These are phyloP conservation scores for Girardinichthys multiradiatus DNA, from an alignment of 2,113 vertebrate genomes.

Conservation along the genomic window DNA sequence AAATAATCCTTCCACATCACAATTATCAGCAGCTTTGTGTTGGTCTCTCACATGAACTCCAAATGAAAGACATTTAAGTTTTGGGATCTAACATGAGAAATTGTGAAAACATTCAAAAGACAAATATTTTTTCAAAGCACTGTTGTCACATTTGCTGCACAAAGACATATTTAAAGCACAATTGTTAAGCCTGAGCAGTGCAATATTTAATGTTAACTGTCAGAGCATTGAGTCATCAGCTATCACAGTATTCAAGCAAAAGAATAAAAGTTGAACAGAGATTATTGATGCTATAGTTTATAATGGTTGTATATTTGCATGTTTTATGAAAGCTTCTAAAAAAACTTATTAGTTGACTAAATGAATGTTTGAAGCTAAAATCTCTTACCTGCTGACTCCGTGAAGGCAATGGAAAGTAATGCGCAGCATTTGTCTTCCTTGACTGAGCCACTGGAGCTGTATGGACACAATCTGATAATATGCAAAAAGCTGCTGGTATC, in stretches of 20 bases:
- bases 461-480: slow-evolving; percentile 40
- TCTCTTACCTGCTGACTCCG: slow-evolving; percentile 53
- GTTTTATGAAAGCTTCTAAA: neutral
- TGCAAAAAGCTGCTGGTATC: slow-evolving; percentile 43
- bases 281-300: neutral
- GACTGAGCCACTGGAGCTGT: neutral
- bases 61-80: neutral
- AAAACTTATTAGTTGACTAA: neutral
- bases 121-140: neutral
- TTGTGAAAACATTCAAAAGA: neutral
- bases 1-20: neutral
- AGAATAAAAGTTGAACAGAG: neutral
- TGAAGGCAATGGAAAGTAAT: neutral
- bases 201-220: neutral
- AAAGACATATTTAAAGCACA: neutral
- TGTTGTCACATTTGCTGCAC: neutral
- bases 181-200: neutral
- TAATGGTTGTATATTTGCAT: neutral
- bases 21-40: neutral
- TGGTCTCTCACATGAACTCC: neutral
- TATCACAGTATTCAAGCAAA: neutral
- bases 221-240: neutral
- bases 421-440: neutral
- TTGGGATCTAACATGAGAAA: neutral
- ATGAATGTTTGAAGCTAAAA: neutral